These are phyloP conservation scores for Dolichopus griseipennis DNA, from an alignment of 2,888 invertebrate species.

Conservation along the genomic window DNA sequence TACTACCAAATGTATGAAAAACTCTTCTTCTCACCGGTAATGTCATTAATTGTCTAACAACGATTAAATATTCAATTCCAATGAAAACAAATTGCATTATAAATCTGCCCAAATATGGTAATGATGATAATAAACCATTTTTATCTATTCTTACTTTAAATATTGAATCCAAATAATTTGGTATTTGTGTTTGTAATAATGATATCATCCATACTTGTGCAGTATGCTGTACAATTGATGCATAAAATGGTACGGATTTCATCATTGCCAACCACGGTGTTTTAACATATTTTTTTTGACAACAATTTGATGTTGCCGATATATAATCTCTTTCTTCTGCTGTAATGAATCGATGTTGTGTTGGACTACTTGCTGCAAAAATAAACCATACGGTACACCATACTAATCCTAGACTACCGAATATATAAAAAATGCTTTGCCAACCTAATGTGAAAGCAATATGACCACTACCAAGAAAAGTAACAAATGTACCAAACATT, in stretches of 20 bases:
- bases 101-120: constrained; percentile 50
- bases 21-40: constrained; percentile 32
- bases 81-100: constrained; percentile 44
- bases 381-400: constrained; percentile 50
- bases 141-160: constrained; percentile 52
- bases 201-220: constrained; percentile 64
- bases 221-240: constrained; percentile 48
- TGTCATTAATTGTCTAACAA: constrained; percentile 39
- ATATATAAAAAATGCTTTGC: constrained; percentile 58
- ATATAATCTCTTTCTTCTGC: constrained; percentile 51
- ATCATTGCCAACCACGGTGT: constrained; percentile 58
- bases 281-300: constrained; percentile 28
- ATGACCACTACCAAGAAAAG: constrained; percentile 54
- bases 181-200: constrained; percentile 60
- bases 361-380: constrained; percentile 52
- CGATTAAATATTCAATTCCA: constrained; percentile 41
- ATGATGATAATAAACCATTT: constrained; percentile 46
- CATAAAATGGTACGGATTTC: constrained; percentile 56
- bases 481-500: constrained; percentile 57
- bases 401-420: constrained; percentile 46
- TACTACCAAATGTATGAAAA: constrained; percentile 35
- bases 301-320: constrained; percentile 41
- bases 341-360: constrained; percentile 48
- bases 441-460: constrained; percentile 53
- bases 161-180: constrained; percentile 57